Evolutionary conservation across 2,113 vertebrate species (phyloP), one percentile per base, ranked within the genome.

Genomic region (Chinchilla lanigera): DNA sequence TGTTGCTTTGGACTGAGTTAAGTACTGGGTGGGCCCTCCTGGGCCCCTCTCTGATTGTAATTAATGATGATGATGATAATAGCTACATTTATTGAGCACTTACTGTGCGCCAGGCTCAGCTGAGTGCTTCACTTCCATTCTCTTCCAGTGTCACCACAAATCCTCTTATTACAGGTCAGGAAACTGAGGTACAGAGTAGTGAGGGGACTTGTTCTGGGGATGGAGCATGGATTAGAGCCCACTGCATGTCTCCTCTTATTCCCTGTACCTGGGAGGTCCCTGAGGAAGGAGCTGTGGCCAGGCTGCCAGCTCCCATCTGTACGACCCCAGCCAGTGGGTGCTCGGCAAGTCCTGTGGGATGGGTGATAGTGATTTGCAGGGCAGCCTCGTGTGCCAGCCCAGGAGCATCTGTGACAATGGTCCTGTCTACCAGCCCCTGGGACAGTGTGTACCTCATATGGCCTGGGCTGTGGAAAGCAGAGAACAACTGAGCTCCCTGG

Each of bases 1-100:
- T n/a, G 50, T 86, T 56, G 10, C 52, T 80, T 86, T 61, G 91
- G 81, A 90, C 83, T 92, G 41, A 47, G 75, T 90, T 80, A 38
- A 92, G 58, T 84, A 81, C 44, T 41, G 56, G 2, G 11, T 61
- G 26, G 67, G 33, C 17, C 20, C 24, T 52, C 41, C 81, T 65
- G 90, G 77, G 2, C 24, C 26, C 17, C 35, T 81, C 35, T 56
- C 7, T 7, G 9, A 2, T 33, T 71, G 73, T 95, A 86, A 54
- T 73, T 56, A 38, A 22, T 28, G 35, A 73, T 60, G 61, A 20
- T 30, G 52, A 73, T 67, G 9, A 47, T 58, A 90, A 19, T 17
- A 56, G 58, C 35, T 78, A n/a, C 50, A 12, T 63, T 82, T 71
- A 65, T 30, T 17, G 89, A 91, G 71, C 77, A 78, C 47, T 82